Base-by-base conservation (phyloP, 2,888 invertebrate genomes). In the Lasioglossum villosulum region DNA sequence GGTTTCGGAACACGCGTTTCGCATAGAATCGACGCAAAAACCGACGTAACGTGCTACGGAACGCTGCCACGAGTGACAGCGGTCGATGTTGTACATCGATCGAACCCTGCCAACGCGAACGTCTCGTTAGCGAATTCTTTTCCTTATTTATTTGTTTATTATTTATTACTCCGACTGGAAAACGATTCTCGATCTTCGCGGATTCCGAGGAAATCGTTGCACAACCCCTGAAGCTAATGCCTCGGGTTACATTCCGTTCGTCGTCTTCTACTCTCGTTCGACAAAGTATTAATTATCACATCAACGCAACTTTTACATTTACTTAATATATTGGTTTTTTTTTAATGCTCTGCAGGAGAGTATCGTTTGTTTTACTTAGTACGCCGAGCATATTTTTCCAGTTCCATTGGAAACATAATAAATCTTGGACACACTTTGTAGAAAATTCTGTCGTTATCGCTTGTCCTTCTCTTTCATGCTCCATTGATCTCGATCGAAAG, bases 41-140 rank as follows among this genome's bases (percentile, higher is more conserved):
- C 10, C 30, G 6, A 19, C 19, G 30, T 8, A 34, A 8, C 19
- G 12, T 3, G 68, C 34, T 27, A 0, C 34, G 68, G 23, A 37
- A 68, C 34, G 68, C n/a, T 39, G 37, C 68, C 12, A 10, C 37
- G 37, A 34, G 68, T 39, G 37, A 68, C 37, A 39, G n/a, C 68
- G n/a, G n/a, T 39, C 39, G 27, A 30, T 39, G 37, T 37, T 39
- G 10, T 4, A 19, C 23, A 19, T 1, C 34, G 23, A 39, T 68
- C n/a, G 68, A 39, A 37, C 4, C 12, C 68, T 39, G 23, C 23
- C 23, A 10, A 4, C 37, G 19, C n/a, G 34, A 68, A 68, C 37
- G 68, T 68, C 68, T 68, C 37, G 37, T 68, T 68, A 68, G 68
- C 12, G 23, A 34, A 68, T 68, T 23, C 66, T 66, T 34, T 34